phyloP scores from a whole-genome alignment of 2,113 vertebrate species.

The Trichechus manatus region DNA sequence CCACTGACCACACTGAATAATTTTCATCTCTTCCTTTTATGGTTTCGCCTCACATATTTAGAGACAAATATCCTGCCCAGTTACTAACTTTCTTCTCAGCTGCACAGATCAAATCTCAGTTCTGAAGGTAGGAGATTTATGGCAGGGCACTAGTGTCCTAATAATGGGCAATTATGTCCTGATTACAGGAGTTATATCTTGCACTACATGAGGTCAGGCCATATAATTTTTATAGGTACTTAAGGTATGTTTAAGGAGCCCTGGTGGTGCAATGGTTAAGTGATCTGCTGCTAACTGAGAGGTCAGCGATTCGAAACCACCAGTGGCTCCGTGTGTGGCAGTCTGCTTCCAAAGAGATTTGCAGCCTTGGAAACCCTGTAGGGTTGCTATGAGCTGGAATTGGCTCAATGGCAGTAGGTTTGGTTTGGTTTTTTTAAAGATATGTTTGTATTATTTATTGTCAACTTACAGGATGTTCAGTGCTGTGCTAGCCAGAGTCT shows the following conservation, averaged over 20 bases:
- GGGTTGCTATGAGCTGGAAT: too few species aligned
- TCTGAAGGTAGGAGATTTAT: constrained; percentile 27
- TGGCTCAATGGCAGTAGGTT: too few species aligned
- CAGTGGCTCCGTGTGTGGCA: too few species aligned
- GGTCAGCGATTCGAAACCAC: too few species aligned
- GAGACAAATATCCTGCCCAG: constrained; percentile 59
- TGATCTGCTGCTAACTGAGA: too few species aligned
- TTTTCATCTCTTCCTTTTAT: constrained; percentile 68
- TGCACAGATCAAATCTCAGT: constrained; percentile 50
- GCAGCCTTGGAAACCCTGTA: too few species aligned
- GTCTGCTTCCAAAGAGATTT: too few species aligned
- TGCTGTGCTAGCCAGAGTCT: constrained; percentile 38
- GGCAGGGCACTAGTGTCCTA: constrained; percentile 17
- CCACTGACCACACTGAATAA: constrained; percentile 66
- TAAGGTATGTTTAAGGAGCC: constrained; percentile 23
- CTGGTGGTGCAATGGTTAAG: too few species aligned
- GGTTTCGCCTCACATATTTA: constrained; percentile 63
- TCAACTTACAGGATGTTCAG: background rate
- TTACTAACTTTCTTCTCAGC: constrained; percentile 64
- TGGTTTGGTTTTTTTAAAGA: background rate
- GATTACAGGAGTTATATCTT: constrained; percentile 38
- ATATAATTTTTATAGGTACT: constrained; percentile 63
- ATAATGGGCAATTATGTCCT: constrained; percentile 65
- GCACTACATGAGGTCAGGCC: constrained; percentile 22
- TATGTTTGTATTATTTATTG: constrained; percentile 67